phyloP scores from a whole-genome alignment of 2,113 vertebrate species.

The Phalacrocorax pelagicus region DNA sequence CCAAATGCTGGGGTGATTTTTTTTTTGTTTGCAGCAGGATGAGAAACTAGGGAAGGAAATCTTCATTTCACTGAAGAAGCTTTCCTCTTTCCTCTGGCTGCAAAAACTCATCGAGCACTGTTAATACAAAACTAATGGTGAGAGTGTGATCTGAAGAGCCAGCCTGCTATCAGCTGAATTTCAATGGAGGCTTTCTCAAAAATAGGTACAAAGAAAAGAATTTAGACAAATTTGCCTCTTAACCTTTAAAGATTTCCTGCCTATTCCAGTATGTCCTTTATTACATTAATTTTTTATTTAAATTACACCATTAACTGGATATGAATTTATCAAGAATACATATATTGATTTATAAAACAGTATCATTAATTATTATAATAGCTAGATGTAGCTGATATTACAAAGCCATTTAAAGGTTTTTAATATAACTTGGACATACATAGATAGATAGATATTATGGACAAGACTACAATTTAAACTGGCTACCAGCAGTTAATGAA shows the following conservation, averaged over 20 bases:
- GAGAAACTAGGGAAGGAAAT: not conserved
- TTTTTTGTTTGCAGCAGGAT: constrained; percentile 10
- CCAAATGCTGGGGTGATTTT: not conserved
- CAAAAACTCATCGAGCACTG: constrained; percentile 16
- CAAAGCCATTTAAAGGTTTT: constrained; percentile 96
- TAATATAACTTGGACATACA: constrained; percentile 90
- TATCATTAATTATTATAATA: constrained; percentile 97
- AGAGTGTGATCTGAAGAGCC: constrained; percentile 21
- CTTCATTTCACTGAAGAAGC: not conserved
- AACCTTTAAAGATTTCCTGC: constrained; percentile 85
- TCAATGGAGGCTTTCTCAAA: constrained; percentile 59
- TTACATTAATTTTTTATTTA: constrained; percentile 93
- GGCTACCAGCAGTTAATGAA: constrained; percentile 95
- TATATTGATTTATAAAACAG: constrained; percentile 94
- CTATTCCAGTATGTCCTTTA: constrained; percentile 78
- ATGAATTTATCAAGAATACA: constrained; percentile 94
- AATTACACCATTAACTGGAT: constrained; percentile 88
- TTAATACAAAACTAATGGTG: constrained; percentile 34
- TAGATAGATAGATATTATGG: constrained; percentile 95
- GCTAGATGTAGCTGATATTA: constrained; percentile 92
- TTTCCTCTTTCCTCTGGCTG: not conserved
- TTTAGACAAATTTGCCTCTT: constrained; percentile 83
- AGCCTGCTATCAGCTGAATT: constrained; percentile 61
- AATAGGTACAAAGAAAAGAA: constrained; percentile 70
- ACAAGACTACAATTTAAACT: constrained; percentile 93